Evolutionary conservation across 2,797 vertebrate genomes (phyloP), one percentile per base, ranked within the genome.

Genomic region (Anomalospiza imberbis): DNA sequence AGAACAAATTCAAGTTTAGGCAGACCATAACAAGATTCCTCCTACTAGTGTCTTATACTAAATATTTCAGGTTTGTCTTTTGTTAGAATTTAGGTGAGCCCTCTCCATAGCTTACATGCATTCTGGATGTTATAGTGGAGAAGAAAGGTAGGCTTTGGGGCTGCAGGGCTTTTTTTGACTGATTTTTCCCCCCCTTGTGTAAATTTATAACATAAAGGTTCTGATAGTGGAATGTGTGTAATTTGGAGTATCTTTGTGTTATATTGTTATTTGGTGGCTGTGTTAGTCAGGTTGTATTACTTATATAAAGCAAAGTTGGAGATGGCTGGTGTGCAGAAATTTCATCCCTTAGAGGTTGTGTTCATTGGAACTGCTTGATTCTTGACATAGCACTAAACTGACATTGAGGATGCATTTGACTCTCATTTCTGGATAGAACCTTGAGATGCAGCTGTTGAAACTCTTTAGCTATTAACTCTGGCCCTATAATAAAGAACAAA

Each of bases 21-120:
- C 50, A 70, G 28, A 50, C 40, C 44, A 13, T 58, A 76, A 45
- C 12, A 84, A 67, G 67, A 79, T 85, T 89, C 9, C 12, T 88
- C 9, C 57, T 20, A n/a, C 48, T 85, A 24, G 6, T 57, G 32
- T 45, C 36, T 67, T 71, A 15, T 34, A 34, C 21, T 36, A 83
- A 76, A 29, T 82, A 63, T 58, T 81, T 85, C 31, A 58, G 67
- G 55, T n/a, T 83, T 62, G 4, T 75, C 21, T 85, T 57, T n/a
- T 61, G 5, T 55, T 62, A n/a, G 34, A 81, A 66, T 63, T 72
- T 55, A 42, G 38, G 48, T 79, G 54, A 85, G 17, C 13, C 4
- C 1, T 79, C 29, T 79, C 20, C 0, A 2, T 51, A 58, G 36
- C n/a, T 66, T 66, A 36, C 0, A 0, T 73, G 16, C 14, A 19